Evolutionary conservation across 1,140 invertebrate species (phyloP).

Genomic region (Heliconius melpomene): DNA sequence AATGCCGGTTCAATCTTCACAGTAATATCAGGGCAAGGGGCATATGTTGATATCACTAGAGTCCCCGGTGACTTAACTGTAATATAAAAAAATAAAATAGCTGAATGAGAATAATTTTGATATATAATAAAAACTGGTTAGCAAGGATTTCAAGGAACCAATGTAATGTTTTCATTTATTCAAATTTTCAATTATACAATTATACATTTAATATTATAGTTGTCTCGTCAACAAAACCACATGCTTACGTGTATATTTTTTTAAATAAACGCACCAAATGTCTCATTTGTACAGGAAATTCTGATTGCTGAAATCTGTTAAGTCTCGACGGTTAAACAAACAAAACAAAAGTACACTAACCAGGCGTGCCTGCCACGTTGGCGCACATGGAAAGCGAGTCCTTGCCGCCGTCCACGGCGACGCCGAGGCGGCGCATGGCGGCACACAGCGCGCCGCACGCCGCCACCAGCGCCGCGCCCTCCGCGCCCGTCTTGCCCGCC

Average conservation of each 20-base stretch:
- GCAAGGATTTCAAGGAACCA: no score
- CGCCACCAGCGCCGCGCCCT: constrained; percentile 92
- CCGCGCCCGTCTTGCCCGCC: constrained; percentile 96
- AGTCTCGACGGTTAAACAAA: not conserved
- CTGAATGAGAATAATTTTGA: not conserved
- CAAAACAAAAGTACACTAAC: constrained; percentile 39
- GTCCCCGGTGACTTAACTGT: constrained; percentile 95
- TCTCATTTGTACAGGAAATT: no score
- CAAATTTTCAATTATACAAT: no score
- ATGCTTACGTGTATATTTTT: no score
- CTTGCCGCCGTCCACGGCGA: constrained; percentile 98
- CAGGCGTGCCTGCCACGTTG: constrained; percentile 83
- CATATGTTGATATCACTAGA: constrained; percentile 96
- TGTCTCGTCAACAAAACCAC: no score
- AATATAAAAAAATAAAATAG: constrained; percentile 29
- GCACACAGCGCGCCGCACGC: constrained; percentile 94
- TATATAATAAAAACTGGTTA: no score
- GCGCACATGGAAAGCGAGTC: constrained; percentile 99
- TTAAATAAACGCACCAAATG: no score
- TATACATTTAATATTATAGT: no score
- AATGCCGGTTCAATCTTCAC: constrained; percentile 94
- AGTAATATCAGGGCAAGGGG: constrained; percentile 93
- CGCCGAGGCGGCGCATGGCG: constrained; percentile 92
- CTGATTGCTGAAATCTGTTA: no score
- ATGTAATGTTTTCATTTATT: no score